Evolutionary conservation across 1,140 invertebrate genomes (phyloP).

Genomic region (Cecropterus lyciades): DNA sequence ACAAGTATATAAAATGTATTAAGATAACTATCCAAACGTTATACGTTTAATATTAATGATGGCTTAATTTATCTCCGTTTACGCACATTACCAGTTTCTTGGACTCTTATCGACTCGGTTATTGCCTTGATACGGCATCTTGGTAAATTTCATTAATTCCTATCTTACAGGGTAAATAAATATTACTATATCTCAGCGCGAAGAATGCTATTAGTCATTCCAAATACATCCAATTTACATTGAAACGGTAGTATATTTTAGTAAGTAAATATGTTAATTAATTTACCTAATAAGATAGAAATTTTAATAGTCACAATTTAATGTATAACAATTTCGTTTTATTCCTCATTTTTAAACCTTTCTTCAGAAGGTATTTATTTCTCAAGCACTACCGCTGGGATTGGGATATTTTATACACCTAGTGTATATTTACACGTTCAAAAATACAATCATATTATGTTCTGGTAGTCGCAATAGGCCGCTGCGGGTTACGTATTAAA

Average conservation of each 20-base stretch:
- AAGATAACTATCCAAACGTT: constrained; percentile 29
- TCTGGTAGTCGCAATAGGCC: too few relatives aligned
- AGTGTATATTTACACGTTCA: too few relatives aligned
- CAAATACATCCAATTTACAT: neutral
- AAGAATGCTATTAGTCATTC: neutral
- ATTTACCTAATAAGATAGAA: neutral
- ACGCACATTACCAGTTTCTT: constrained; percentile 32
- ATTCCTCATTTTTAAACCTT: neutral
- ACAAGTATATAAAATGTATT: constrained; percentile 29
- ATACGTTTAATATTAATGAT: constrained; percentile 24
- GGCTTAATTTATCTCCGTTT: constrained; percentile 14
- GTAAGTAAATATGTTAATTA: too few relatives aligned
- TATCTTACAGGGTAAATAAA: constrained; percentile 21
- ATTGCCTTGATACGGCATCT: neutral
- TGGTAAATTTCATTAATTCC: neutral
- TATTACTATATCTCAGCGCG: too few relatives aligned
- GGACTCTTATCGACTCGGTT: constrained; percentile 24
- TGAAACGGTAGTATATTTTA: too few relatives aligned
- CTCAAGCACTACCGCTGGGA: too few relatives aligned
- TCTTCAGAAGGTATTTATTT: too few relatives aligned
- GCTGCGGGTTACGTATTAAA: too few relatives aligned
- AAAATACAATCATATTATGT: too few relatives aligned
- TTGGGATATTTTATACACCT: too few relatives aligned
- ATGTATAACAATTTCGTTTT: constrained; percentile 7
- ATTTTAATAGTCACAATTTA: constrained; percentile 9